Evolutionary conservation across 2,113 vertebrate species (phyloP).

Genomic region (Gila orcuttii): DNA sequence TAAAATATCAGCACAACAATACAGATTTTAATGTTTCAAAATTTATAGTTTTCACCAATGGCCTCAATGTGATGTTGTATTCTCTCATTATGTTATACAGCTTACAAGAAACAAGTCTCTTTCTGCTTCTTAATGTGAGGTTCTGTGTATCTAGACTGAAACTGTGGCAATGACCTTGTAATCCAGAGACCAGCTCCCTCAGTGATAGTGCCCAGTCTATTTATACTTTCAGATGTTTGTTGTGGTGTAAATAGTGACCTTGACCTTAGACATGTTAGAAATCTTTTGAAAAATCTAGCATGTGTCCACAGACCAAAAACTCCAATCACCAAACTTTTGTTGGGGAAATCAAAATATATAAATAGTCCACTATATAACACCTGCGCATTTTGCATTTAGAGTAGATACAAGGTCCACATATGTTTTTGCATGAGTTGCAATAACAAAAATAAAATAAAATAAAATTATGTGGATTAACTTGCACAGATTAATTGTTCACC

Average conservation of each 20-base stretch:
- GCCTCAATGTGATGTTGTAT: not conserved
- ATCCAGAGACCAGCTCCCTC: conserved; percentile 17
- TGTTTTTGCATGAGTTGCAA: not conserved
- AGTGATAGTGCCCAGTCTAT: conserved; percentile 30
- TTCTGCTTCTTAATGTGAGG: not conserved
- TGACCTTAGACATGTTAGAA: not conserved
- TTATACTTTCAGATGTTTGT: conserved; percentile 24
- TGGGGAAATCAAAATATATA: not conserved
- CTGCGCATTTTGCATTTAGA: not conserved
- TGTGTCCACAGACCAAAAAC: not conserved
- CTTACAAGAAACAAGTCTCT: not conserved
- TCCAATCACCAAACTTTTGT: not conserved
- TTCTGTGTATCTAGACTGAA: conserved; percentile 14
- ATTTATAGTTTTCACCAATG: not conserved
- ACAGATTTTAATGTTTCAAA: not conserved
- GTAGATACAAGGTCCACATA: not conserved
- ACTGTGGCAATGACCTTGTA: conserved; percentile 23
- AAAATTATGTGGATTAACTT: too few species aligned
- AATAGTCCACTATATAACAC: not conserved
- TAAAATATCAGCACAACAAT: not conserved
- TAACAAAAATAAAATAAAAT: too few species aligned
- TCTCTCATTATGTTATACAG: not conserved
- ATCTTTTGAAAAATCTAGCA: not conserved
- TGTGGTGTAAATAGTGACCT: conserved; percentile 29
- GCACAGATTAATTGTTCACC: too few species aligned